phyloP scores from a whole-genome alignment of 2,797 vertebrate genomes.

The Sebastes goodei region DNA sequence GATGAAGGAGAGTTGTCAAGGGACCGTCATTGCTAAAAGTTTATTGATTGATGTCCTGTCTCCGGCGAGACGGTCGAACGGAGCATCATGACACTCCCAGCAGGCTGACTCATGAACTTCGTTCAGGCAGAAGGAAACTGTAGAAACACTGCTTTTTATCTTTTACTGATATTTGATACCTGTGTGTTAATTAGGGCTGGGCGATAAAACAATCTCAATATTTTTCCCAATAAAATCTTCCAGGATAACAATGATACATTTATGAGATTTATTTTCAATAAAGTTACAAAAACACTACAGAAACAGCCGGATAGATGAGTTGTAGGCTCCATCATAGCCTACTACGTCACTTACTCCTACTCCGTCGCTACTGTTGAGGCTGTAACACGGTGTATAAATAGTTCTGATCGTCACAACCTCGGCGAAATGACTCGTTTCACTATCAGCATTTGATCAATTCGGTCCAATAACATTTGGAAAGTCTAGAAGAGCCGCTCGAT shows the following conservation, averaged over 20 bases:
- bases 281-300: not conserved
- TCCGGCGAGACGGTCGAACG: not conserved
- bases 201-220: not conserved
- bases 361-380: not conserved
- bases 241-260: not conserved
- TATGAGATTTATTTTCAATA: not conserved
- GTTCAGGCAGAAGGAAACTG: not conserved
- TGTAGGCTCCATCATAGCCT: not conserved
- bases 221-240: not conserved
- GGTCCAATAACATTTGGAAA: no score
- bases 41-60: constrained; percentile 48
- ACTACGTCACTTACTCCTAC: no score
- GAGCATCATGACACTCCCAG: not conserved
- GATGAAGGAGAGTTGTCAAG: constrained; percentile 34
- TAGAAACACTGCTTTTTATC: not conserved
- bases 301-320: not conserved
- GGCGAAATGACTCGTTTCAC: no score
- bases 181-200: not conserved
- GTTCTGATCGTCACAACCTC: not conserved
- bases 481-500: not conserved
- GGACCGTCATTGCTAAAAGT: constrained; percentile 12
- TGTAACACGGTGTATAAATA: not conserved
- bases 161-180: not conserved
- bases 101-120: constrained; percentile 26
- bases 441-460: no score